Evolutionary conservation across 2,888 invertebrate species (phyloP).

Genomic region (Bedellia somnulentella): DNA sequence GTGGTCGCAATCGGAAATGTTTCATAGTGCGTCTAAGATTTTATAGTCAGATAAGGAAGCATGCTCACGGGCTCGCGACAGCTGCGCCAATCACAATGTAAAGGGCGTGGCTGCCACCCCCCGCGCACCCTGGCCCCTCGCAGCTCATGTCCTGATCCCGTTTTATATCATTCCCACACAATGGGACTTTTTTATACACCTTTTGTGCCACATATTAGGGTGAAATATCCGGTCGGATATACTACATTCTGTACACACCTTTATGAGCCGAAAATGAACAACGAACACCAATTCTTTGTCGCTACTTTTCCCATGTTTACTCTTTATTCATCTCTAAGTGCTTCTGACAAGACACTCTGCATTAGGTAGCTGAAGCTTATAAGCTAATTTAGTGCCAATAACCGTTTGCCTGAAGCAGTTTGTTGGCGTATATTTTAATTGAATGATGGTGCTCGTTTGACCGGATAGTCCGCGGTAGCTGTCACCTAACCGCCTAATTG

Average conservation of each 20-base stretch:
- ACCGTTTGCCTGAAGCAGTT: too few species aligned
- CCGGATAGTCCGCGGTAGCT: slow-evolving; percentile 51
- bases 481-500: slow-evolving; percentile 51
- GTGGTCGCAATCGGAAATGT: too few species aligned
- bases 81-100: slow-evolving; percentile 60
- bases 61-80: slow-evolving; percentile 25
- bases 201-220: slow-evolving; percentile 50
- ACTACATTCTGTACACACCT: slow-evolving; percentile 44
- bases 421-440: too few species aligned
- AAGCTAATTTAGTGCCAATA: too few species aligned
- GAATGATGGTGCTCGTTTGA: too few species aligned
- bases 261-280: slow-evolving; percentile 43
- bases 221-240: slow-evolving; percentile 61
- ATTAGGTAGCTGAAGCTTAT: too few species aligned
- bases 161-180: slow-evolving; percentile 50
- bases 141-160: slow-evolving; percentile 35
- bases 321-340: too few species aligned
- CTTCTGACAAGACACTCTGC: too few species aligned
- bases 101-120: slow-evolving; percentile 40
- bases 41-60: not conserved
- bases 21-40: too few species aligned
- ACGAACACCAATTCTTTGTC: too few species aligned
- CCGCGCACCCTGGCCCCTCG: slow-evolving; percentile 18
- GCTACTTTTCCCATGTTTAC: too few species aligned
- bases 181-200: slow-evolving; percentile 51